Evolutionary conservation across 1,140 invertebrate species (phyloP).

Genomic region (Asbolus verrucosus): DNA sequence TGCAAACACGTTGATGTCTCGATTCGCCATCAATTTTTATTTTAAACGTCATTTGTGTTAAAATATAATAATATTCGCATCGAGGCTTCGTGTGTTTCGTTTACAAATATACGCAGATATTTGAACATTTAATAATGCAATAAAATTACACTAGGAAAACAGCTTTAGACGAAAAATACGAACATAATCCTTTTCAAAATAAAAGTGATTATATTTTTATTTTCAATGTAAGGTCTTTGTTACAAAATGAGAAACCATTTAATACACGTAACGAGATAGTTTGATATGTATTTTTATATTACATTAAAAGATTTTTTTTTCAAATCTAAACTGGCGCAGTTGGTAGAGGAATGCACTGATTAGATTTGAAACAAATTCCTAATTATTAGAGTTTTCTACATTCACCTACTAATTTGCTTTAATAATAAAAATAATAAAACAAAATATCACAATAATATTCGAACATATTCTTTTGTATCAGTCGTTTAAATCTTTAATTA

Average conservation of each 20-base stretch:
- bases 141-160: not conserved
- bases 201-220: no score
- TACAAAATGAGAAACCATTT: slow-evolving; percentile 26
- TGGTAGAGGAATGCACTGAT: not conserved
- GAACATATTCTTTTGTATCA: slow-evolving; percentile 24
- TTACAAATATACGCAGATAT: slow-evolving; percentile 2
- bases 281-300: slow-evolving; percentile 35
- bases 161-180: not conserved
- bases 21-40: not conserved
- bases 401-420: slow-evolving; percentile 13
- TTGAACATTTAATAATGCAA: slow-evolving; percentile 11
- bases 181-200: no score
- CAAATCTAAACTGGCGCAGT: not conserved
- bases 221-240: not conserved
- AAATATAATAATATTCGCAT: not conserved
- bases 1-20: slow-evolving; percentile 1
- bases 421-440: slow-evolving; percentile 6
- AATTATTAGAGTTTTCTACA: not conserved
- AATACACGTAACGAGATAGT: slow-evolving; percentile 21
- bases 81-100: slow-evolving; percentile 5
- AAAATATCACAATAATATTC: slow-evolving; percentile 33
- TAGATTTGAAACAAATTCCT: slow-evolving; percentile 5
- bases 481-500: slow-evolving; percentile 20
- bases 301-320: slow-evolving; percentile 16
- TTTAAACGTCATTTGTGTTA: not conserved